Conservation (phyloP, 2,797 vertebrate species). For the Eospalax fontanierii region DNA sequence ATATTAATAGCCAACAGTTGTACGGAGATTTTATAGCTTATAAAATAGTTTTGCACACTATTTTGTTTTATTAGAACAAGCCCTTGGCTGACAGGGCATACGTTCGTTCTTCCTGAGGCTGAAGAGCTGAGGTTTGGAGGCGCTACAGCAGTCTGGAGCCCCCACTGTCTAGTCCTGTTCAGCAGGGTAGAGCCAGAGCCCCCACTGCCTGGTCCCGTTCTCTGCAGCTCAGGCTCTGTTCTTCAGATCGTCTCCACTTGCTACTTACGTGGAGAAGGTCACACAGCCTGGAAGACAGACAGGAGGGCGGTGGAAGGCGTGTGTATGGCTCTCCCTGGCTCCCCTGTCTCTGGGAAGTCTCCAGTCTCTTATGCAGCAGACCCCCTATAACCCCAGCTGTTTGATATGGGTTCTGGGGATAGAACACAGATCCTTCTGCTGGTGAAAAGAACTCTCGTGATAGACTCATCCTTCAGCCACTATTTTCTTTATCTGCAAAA, state of each 20-base stretch:
- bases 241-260: background rate
- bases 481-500: too few species aligned
- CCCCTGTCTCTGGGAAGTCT: background rate
- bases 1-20: background rate
- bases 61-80: background rate
- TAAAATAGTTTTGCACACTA: background rate
- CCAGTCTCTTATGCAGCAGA: background rate
- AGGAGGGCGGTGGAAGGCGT: too few species aligned
- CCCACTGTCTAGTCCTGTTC: too few species aligned
- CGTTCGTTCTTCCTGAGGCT: background rate
- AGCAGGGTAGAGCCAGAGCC: background rate
- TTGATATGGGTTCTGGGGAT: too few species aligned
- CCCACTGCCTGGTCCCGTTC: too few species aligned
- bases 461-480: too few species aligned
- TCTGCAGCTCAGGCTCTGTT: accelerated
- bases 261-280: background rate
- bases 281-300: background rate
- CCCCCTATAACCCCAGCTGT: too few species aligned
- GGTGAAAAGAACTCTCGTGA: too few species aligned
- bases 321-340: background rate
- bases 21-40: too few species aligned
- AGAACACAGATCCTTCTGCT: too few species aligned
- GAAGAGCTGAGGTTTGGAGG: background rate
- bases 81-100: background rate
- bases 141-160: accelerated